Evolutionary conservation across 2,113 vertebrate genomes (phyloP), one percentile per base, ranked within the genome.

Genomic region (Lagopus muta): DNA sequence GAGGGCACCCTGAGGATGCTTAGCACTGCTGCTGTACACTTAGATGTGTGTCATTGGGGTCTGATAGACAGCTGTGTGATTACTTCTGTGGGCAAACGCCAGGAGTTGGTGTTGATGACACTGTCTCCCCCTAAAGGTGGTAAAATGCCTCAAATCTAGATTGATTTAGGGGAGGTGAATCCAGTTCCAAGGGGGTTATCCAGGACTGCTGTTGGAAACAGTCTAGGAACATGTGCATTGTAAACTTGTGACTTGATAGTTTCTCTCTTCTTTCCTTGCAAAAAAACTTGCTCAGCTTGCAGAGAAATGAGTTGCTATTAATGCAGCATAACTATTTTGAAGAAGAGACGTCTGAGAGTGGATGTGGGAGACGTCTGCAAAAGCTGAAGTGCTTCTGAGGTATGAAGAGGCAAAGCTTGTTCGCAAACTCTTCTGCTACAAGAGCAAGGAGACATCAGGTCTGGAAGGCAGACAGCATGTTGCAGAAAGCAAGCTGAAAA

Each of bases 281-380:
- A 74, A 67, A 38, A 38, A 38, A 38, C 61, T 74, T 62, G 19
- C 70, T 90, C 21, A 6, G 61, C 45, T 72, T 78, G 25, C 58
- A 57, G 42, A 77, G 65, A 66, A 90, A 83, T 70, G 42, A 89
- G 52, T 38, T 78, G 38, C 52, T 55, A 43, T 20, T 48, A 34
- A 24, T 1, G 2, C 25, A 28, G 14, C 0, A 0, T 19, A 30
- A 38, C 58, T 81, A 10, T 42, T 40, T 50, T 57, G 34, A 71
- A 45, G 45, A 57, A 66, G 45, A 80, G 34, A 34, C 43, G 57
- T 11, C 45, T 76, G 15, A 71, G 32, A 58, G 65, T 22, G 52
- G 75, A 15, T 66, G 74, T 6, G 6, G 69, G 21, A 79, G 89
- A 43, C 1, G 6, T 72, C 48, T 89, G 48, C 87, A 58, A 82